Base-by-base conservation (phyloP, 1,140 invertebrate genomes). In the Olivierus martensii region DNA sequence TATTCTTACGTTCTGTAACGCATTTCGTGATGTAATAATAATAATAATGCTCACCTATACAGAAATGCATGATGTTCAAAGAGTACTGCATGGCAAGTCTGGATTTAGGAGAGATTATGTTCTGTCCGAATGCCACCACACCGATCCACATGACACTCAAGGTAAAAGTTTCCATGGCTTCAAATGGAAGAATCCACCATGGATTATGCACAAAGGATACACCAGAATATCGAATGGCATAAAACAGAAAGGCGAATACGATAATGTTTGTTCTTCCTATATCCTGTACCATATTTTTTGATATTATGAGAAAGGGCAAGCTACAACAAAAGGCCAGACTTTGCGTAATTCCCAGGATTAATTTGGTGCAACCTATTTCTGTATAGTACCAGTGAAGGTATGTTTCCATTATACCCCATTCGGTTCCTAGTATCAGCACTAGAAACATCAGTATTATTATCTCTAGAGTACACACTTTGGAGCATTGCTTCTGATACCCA, bases 91-190 rank as follows among this genome's bases (percentile, higher is more conserved):
- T 28, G 41, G 15, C 45, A 9, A n/a, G 48, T 35, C 45, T 28
- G 2, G 14, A 15, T 38, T 19, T 42, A 38, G 14, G 55, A 45
- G 15, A 45, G 0, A 59, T 19, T 4, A 28, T 28, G 35, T 49
- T 49, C 17, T 59, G 57, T 35, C 44, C 21, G 12, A 45, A 53
- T 22, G 57, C 42, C 11, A 54, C 56, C 36, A 58, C 37, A 15
- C 50, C 53, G 11, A 59, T 42, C 57, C 57, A 59, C 15, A 54
- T 42, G 9, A 59, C 12, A 12, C 46, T 47, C 14, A 56, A 28
- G n/a, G 19, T 51, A 36, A 59, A 59, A 6, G 57, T 44, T 49
- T 38, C 50, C 57, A 59, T 59, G 15, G 42, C 39, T 35, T 59
- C 49, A 35, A 59, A 59, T 14, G 57, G 57, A 17, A 59, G 22